Evolutionary conservation across 2,113 vertebrate genomes (phyloP).

Genomic region (Acrocephalus kingi): DNA sequence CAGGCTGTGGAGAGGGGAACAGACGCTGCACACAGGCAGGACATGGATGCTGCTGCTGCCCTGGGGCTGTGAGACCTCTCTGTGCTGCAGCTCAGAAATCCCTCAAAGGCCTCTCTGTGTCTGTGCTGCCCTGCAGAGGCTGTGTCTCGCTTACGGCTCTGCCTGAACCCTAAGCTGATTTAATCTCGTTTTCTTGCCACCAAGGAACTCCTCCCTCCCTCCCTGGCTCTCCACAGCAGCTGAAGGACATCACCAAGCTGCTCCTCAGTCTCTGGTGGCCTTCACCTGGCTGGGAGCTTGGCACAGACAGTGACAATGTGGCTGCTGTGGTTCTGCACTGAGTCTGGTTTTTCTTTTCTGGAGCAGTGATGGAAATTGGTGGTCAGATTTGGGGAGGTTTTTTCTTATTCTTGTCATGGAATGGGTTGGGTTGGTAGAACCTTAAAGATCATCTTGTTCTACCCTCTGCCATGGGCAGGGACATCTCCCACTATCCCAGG

Average conservation of each 20-base stretch:
- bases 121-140: background rate
- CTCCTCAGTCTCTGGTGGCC: background rate
- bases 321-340: background rate
- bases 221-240: background rate
- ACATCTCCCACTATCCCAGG: background rate
- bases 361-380: background rate
- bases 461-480: background rate
- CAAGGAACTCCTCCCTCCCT: background rate
- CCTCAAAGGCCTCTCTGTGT: background rate
- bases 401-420: background rate
- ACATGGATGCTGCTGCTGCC: background rate
- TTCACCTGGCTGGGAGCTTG: background rate
- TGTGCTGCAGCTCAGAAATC: background rate
- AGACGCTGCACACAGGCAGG: background rate
- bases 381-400: background rate
- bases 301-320: background rate
- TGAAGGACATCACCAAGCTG: background rate
- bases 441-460: accelerated
- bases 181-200: background rate
- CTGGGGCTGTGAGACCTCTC: background rate
- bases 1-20: background rate
- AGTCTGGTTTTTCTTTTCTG: background rate
- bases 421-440: background rate
- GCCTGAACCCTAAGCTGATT: background rate
- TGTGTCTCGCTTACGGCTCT: accelerated